Percentiles rank a stretch among this genome's conserved stretches.
These are phyloP conservation scores for Dendrocopos noguchii DNA, from an alignment of 2,113 vertebrate species.

Conservation along the genomic window DNA sequence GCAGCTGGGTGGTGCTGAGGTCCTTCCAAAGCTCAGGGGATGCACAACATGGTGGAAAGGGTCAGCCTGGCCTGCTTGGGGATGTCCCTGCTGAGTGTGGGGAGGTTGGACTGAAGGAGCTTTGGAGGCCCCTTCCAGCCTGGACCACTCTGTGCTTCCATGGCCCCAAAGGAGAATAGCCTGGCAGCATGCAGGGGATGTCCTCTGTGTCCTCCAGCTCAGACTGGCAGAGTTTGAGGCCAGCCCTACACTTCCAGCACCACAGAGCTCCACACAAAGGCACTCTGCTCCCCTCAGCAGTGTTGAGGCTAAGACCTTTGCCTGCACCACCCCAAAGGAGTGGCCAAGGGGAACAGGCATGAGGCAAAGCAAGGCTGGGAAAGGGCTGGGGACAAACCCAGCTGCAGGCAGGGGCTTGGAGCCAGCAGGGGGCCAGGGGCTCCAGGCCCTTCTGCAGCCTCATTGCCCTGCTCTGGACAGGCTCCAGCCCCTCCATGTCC, in stretches of 20 bases:
- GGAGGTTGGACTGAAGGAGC: too few relatives aligned
- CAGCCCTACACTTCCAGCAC: background rate
- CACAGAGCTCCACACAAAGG: rapidly evolving
- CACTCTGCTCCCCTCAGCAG: background rate
- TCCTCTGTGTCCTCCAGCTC: background rate
- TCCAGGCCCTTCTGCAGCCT: too few relatives aligned
- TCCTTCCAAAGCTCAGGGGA: too few relatives aligned
- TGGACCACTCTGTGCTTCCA: too few relatives aligned
- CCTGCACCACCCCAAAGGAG: background rate
- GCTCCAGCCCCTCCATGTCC: too few relatives aligned
- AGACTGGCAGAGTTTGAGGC: background rate
- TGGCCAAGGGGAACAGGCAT: background rate
- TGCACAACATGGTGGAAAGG: too few relatives aligned
- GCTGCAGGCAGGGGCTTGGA: background rate
- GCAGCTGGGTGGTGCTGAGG: too few relatives aligned
- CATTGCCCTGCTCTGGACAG: too few relatives aligned
- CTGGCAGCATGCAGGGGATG: background rate
- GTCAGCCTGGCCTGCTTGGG: too few relatives aligned
- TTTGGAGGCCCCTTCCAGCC: too few relatives aligned
- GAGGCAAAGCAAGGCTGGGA: background rate
- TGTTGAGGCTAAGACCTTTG: background rate
- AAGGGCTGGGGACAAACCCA: background rate
- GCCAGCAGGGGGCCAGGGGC: too few relatives aligned
- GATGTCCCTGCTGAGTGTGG: too few relatives aligned
- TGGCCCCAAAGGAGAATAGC: background rate